phyloP scores from a whole-genome alignment of 92 coral and sea anemone species.

The Desmophyllum pertusum region DNA sequence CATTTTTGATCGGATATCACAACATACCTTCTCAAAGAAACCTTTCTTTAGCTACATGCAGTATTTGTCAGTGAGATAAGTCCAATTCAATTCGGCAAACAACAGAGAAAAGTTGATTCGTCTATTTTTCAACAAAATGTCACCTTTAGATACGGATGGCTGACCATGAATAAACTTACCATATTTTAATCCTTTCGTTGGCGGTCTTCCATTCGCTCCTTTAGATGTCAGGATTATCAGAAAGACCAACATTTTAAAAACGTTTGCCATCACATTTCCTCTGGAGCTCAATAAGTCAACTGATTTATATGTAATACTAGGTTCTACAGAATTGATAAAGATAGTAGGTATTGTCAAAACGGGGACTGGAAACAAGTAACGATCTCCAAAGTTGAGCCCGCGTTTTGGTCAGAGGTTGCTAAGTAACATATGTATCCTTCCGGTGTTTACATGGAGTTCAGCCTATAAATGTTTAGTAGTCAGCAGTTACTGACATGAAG shows the following conservation, averaged over 20 bases:
- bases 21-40: not conserved
- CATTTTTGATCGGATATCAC: not conserved
- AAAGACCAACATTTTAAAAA: not conserved
- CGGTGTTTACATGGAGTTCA: too few species aligned
- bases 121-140: not conserved
- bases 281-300: not conserved
- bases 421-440: too few species aligned
- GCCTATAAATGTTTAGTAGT: too few species aligned
- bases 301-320: not conserved
- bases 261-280: constrained; percentile 18
- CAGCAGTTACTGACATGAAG: not conserved
- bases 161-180: constrained; percentile 13
- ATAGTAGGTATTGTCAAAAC: not conserved
- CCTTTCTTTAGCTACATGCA: not conserved
- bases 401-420: not conserved
- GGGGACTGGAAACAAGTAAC: not conserved
- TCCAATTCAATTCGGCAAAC: not conserved
- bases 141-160: not conserved
- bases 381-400: not conserved
- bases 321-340: not conserved
- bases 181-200: not conserved
- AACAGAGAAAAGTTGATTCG: too few species aligned
- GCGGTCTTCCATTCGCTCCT: constrained; percentile 24
- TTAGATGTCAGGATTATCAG: not conserved
- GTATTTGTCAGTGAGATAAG: not conserved